These are phyloP conservation scores for Sebastes schlegelii DNA, from an alignment of 2,113 vertebrate species.

Conservation along the genomic window DNA sequence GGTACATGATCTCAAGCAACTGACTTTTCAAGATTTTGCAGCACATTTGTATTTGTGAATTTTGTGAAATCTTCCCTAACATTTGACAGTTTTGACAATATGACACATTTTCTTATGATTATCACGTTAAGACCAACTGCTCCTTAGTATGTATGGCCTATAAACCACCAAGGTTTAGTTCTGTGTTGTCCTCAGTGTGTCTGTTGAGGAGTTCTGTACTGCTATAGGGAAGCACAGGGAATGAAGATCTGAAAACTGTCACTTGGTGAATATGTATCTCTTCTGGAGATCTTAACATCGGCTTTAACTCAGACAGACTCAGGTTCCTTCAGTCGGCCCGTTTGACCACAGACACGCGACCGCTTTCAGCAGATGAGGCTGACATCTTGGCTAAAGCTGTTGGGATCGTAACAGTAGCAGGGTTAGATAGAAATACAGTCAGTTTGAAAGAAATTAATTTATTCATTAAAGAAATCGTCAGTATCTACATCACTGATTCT, in stretches of 20 bases:
- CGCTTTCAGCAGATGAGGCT: background rate
- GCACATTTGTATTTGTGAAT: background rate
- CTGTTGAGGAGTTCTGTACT: background rate
- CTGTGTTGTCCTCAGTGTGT: background rate
- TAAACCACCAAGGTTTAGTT: background rate
- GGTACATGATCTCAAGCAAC: background rate
- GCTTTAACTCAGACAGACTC: constrained; percentile 1
- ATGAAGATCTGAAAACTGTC: constrained; percentile 19
- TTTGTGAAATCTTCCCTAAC: background rate
- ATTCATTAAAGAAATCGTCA: background rate
- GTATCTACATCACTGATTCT: background rate
- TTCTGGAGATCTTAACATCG: background rate
- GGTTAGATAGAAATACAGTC: background rate
- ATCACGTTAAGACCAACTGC: background rate
- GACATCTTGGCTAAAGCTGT: constrained; percentile 7
- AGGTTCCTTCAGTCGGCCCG: background rate
- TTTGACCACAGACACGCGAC: constrained; percentile 17
- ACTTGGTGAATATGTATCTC: constrained; percentile 1
- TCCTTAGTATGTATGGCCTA: background rate
- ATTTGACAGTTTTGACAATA: background rate
- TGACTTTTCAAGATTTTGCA: background rate
- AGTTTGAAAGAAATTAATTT: background rate
- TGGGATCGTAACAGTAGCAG: background rate
- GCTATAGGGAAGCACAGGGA: background rate
- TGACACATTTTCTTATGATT: background rate